Percentiles rank a stretch among this genome's conserved stretches.
Evolutionary conservation across 2,113 vertebrate species (phyloP).

Genomic region (Callithrix jacchus): DNA sequence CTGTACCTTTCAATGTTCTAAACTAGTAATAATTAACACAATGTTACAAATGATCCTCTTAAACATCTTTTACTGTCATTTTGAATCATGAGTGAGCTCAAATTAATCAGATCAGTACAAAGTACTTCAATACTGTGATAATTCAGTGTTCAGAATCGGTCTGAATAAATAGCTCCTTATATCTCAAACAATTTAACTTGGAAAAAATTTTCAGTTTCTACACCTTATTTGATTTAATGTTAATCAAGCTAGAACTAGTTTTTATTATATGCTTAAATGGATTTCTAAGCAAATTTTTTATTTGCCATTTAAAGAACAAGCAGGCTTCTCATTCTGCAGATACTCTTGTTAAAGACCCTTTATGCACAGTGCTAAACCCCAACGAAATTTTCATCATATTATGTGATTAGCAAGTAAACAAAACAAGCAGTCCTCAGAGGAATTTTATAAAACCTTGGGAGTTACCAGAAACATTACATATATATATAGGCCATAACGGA

Average conservation of each 20-base stretch:
- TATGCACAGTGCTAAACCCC: not conserved
- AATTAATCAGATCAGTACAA: slow-evolving; percentile 60
- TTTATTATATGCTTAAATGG: not conserved
- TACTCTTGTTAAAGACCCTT: not conserved
- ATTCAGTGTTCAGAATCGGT: slow-evolving; percentile 32
- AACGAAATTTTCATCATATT: not conserved
- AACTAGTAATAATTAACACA: slow-evolving; percentile 63
- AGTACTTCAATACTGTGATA: slow-evolving; percentile 1
- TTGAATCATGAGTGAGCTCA: slow-evolving; percentile 24
- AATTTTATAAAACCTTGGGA: not conserved
- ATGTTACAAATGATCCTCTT: slow-evolving; percentile 46
- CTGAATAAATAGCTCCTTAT: slow-evolving; percentile 33
- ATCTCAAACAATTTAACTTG: slow-evolving; percentile 50
- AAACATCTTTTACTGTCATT: not conserved
- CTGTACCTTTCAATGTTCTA: slow-evolving; percentile 28
- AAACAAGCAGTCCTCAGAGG: not conserved
- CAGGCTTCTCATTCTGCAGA: not conserved
- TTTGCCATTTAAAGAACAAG: slow-evolving; percentile 42
- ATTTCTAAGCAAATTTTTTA: slow-evolving; percentile 48
- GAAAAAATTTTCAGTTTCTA: slow-evolving; percentile 44
- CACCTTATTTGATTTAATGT: not conserved
- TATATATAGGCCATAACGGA: not conserved
- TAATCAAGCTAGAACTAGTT: slow-evolving; percentile 26
- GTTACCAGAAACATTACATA: not conserved
- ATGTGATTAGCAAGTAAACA: not conserved